These are phyloP conservation scores for Elmis aenea DNA, from an alignment of 2,888 invertebrate genomes.

Conservation along the genomic window DNA sequence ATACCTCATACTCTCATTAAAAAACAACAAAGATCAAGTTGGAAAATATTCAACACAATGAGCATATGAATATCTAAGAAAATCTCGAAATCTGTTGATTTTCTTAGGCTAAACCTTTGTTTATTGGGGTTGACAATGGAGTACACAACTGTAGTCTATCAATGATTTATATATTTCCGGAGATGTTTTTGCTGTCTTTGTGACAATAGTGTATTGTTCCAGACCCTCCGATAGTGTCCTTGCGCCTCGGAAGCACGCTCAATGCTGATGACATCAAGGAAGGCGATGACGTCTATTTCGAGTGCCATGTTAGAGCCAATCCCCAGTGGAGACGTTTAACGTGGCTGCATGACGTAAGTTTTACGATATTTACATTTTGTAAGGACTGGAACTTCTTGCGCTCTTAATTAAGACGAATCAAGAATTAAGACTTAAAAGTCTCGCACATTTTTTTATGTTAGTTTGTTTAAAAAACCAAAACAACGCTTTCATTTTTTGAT, in stretches of 20 bases:
- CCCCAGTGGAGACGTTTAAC: constrained; percentile 78
- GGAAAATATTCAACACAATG: no score
- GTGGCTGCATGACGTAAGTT: constrained; percentile 85
- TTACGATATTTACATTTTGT: no score
- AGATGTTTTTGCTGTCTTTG: constrained; percentile 30
- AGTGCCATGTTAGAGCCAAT: constrained; percentile 86
- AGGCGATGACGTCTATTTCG: constrained; percentile 89
- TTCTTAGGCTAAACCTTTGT: constrained; percentile 17
- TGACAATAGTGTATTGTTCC: constrained; percentile 40
- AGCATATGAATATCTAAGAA: no score
- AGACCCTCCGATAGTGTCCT: constrained; percentile 82
- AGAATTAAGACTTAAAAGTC: no score
- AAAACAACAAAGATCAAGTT: no score
- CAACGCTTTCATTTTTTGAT: no score
- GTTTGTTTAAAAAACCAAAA: no score
- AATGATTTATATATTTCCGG: constrained; percentile 38
- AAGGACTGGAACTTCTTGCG: no score
- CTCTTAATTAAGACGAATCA: no score
- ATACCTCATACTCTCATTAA: no score
- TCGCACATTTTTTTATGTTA: no score
- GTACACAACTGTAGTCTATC: constrained; percentile 31
- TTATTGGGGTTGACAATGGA: constrained; percentile 19
- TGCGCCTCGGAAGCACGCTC: constrained; percentile 78
- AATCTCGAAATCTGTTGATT: constrained; percentile 26
- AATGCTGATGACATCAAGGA: constrained; percentile 86